Evolutionary conservation across 1,140 invertebrate species (phyloP), one percentile per base, ranked within the genome.

Genomic region (Propsilocerus akamusi): DNA sequence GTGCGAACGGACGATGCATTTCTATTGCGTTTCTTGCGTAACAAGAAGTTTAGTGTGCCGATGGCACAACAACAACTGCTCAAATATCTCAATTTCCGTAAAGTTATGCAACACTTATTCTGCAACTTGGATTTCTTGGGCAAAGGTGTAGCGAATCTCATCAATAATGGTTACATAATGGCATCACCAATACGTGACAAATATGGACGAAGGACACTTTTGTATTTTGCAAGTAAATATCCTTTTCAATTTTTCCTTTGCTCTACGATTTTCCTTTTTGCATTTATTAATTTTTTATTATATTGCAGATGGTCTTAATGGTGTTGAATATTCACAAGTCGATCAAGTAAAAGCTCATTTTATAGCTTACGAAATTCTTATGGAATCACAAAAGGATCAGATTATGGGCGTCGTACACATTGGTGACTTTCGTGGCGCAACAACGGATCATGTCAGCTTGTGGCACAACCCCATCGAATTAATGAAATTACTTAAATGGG

Each of bases 41-140:
- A 76, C 34, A 81, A 85, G 59, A 88, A 88, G 61, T 88, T 78
- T 67, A 81, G 79, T 55, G 71, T 90, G 14, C 80, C 78, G 2
- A 77, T 86, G 72, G 80, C 86, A 0, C 77, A 87, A 58, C 77
- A 84, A 56, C 79, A 77, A 8, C 58, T 91, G 7, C 68, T 88
- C 8, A 87, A 86, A 57, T 90, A 87, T 61, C 70, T 89, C 47
- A 79, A 79, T 56, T 72, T 87, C 48, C 70, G 80, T 28, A 75
- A 77, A 56, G 74, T 68, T 22, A 80, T 79, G 55, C 70, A 72
- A 7, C 68, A 74, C 52, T 71, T 76, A 54, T 79, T 76, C 58
- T 68, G 69, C 34, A 71, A 77, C 22, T 57, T 86, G 52, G 81
- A 85, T 57, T 75, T 74, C 50, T 61, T 72, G n/a, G 72, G 80